Evolutionary conservation across 1,140 invertebrate species (phyloP), one percentile per base, ranked within the genome.

Genomic region (Bombus polaris): DNA sequence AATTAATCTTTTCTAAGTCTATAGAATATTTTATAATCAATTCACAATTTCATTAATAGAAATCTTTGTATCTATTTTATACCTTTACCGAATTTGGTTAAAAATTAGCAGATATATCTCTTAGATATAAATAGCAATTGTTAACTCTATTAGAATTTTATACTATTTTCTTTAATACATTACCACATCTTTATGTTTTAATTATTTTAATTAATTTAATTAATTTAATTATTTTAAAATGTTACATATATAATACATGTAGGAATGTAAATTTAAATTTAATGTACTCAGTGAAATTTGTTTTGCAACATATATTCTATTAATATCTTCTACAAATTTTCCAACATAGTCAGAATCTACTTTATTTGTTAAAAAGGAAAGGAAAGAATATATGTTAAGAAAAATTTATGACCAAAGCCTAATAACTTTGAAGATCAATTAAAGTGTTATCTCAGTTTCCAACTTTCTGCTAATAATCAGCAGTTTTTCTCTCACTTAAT

Each of bases 401-500:
- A 73, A 85, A 18, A 59, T 62, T 59, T 28, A 59, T 47, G 22
- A 78, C 12, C 65, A 71, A 87, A 83, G 72, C 62, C 80, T 83
- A 83, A 75, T 87, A 80, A 83, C 59, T 47, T 70, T 66, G 71
- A 72, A 47, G 74, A 39, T 59, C 44, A 32, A 81, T 73, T 65
- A 72, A 74, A 80, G 71, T 79, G 68, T 87, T 66, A 66, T 86
- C 76, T 25, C 22, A 65, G 70, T 62, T 81, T 76, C 44, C 83
- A 90, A 87, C 25, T 81, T 77, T 86, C 79, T 87, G 82, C 70
- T 90, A 66, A 53, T 53, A 53, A 85, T 85, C 42, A 87, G 83
- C 73, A 84, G 85, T 85, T 90, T 53, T 89, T 88, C 66, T 78
- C 72, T 83, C 76, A 90, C 82, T 87, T 89, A 80, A 90, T 92